phyloP scores from a whole-genome alignment of 2,113 vertebrate genomes.

The Perca flavescens region DNA sequence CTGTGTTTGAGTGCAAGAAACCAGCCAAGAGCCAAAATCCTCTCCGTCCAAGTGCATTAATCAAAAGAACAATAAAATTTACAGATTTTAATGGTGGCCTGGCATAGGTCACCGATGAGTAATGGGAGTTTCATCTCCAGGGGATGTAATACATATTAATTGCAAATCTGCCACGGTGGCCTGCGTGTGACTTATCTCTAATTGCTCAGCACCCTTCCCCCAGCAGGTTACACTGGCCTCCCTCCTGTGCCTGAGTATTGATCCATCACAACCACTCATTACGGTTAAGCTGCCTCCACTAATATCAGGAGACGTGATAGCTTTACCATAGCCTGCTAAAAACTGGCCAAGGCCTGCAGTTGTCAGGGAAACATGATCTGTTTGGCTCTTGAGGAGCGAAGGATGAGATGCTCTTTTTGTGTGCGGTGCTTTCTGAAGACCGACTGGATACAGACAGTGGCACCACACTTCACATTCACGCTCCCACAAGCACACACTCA shows the following conservation, averaged over 20 bases:
- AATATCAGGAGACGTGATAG: conserved; percentile 38
- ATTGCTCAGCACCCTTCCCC: conserved; percentile 49
- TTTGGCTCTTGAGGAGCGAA: conserved; percentile 67
- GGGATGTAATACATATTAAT: conserved; percentile 53
- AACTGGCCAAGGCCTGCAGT: conserved; percentile 57
- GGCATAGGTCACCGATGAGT: conserved; percentile 51
- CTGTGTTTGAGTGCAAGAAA: background rate
- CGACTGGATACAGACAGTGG: conserved; percentile 56
- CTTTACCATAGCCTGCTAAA: conserved; percentile 47
- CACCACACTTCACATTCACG: conserved; percentile 61
- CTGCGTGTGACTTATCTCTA: conserved; percentile 44
- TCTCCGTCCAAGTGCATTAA: background rate
- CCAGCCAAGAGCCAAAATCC: background rate
- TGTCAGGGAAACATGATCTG: conserved; percentile 74
- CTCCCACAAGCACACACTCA: conserved; percentile 51
- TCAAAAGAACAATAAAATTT: conserved; percentile 9
- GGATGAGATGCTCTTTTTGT: conserved; percentile 73
- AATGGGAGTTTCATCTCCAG: conserved; percentile 28
- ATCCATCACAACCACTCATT: conserved; percentile 51
- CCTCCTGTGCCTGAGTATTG: conserved; percentile 36
- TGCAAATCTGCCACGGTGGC: conserved; percentile 30
- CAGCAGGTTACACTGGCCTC: conserved; percentile 12
- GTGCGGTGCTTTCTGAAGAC: conserved; percentile 31
- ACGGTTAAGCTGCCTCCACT: conserved; percentile 19
- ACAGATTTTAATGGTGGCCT: conserved; percentile 6